Base-by-base conservation (phyloP, 2,797 vertebrate genomes). In the Darevskia mixta region DNA sequence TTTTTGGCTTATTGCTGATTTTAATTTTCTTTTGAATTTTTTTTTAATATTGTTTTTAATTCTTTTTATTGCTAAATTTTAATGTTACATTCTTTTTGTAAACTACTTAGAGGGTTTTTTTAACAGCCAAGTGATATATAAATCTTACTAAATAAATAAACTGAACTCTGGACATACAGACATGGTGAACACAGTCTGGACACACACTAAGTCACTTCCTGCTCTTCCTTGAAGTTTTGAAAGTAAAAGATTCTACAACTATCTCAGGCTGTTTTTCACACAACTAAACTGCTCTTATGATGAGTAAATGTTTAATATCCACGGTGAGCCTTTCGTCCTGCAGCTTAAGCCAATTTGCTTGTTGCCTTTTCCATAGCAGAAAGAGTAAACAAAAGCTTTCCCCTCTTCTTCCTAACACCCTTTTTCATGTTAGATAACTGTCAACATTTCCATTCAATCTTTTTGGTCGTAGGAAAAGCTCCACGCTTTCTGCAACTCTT, bases 361-460 rank as follows among this genome's bases (percentile, higher is more conserved):
- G 38, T 18, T 87, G 38, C 23, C 71, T 25, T 82, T 82, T 76
- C 79, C 38, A 66, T 29, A 67, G 20, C 43, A 23, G 71, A 82
- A 81, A 79, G 80, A 43, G 9, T 66, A 80, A 86, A 58, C 77
- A 86, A 79, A 38, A 20, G 27, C 17, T 27, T 49, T 71, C 49
- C 25, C 66, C 32, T 71, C 41, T 86, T 38, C 17, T 55, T 86
- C 11, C 78, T 43, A 43, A 41, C 45, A 13, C 41, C 25, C 17
- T 58, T 86, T 82, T 67, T 66, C 64, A 82, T 75, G 58, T 45
- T 80, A 76, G n/a, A 67, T 45, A 87, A 67, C 25, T 75, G 61
- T 66, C 15, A 82, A 66, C 41, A 75, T 27, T 20, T 61, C n/a
- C 15, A 23, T 8, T 75, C 23, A 76, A 49, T 32, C 32, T 27